These are phyloP conservation scores for Apodemus sylvaticus DNA, from an alignment of 2,113 vertebrate genomes.

Conservation along the genomic window DNA sequence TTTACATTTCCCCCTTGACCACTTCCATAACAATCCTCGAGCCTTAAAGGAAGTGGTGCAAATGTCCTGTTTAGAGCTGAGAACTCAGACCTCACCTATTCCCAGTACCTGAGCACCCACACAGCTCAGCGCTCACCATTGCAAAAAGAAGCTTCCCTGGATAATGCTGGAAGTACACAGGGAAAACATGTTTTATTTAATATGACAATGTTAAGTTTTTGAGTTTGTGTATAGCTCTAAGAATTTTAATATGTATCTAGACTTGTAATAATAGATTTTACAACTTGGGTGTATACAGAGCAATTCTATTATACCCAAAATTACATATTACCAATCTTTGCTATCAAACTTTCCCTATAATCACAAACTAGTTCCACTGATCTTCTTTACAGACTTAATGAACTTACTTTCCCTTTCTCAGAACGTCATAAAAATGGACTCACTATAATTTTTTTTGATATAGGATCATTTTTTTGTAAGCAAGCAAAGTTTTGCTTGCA, in stretches of 20 bases:
- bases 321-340: not conserved
- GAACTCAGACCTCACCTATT: not conserved
- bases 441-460: not conserved
- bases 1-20: not conserved
- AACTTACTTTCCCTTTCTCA: not conserved
- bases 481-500: no score
- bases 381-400: not conserved
- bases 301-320: conserved; percentile 2
- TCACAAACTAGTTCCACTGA: not conserved
- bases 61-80: not conserved
- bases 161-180: not conserved
- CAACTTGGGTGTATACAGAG: not conserved
- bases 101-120: not conserved
- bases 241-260: conserved; percentile 26
- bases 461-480: no score
- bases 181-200: not conserved
- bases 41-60: not conserved
- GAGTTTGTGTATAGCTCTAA: not conserved
- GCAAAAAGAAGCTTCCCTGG: not conserved
- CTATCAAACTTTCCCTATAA: not conserved
- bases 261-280: not conserved
- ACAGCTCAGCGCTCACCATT: not conserved
- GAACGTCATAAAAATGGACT: conserved; percentile 19
- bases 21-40: not conserved
- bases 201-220: not conserved